Percentiles rank a stretch among this genome's conserved stretches.
Evolutionary conservation across 2,113 vertebrate genomes (phyloP).

Genomic region (Catharus fuscescens): DNA sequence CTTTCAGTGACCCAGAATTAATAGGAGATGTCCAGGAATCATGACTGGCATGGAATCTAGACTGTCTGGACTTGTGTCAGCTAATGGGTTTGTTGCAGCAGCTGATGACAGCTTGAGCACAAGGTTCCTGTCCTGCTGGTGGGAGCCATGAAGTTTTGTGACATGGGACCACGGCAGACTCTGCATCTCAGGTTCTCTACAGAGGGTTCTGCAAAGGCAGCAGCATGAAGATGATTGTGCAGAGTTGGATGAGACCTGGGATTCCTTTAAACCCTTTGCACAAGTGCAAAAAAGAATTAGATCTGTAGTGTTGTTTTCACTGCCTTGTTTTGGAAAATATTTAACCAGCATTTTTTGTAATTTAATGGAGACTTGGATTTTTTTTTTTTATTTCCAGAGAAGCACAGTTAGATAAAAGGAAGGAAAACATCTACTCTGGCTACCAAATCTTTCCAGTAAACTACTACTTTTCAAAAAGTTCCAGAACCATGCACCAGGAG

Average conservation of each 20-base stretch:
- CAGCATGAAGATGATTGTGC: background rate
- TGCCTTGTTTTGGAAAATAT: background rate
- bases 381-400: background rate
- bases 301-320: background rate
- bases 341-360: background rate
- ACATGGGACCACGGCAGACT: background rate
- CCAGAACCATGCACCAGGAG: background rate
- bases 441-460: background rate
- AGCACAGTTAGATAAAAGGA: background rate
- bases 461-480: background rate
- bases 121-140: background rate
- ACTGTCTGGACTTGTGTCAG: background rate
- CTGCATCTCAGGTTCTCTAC: background rate
- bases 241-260: background rate
- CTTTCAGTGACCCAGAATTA: background rate
- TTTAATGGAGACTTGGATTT: background rate
- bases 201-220: background rate
- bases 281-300: background rate
- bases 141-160: background rate
- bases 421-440: background rate
- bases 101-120: background rate
- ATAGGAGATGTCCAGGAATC: background rate
- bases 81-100: background rate
- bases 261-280: background rate
- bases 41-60: background rate